These are phyloP conservation scores for Pyrochroa serraticornis DNA, from an alignment of 2,888 invertebrate species.

Conservation along the genomic window DNA sequence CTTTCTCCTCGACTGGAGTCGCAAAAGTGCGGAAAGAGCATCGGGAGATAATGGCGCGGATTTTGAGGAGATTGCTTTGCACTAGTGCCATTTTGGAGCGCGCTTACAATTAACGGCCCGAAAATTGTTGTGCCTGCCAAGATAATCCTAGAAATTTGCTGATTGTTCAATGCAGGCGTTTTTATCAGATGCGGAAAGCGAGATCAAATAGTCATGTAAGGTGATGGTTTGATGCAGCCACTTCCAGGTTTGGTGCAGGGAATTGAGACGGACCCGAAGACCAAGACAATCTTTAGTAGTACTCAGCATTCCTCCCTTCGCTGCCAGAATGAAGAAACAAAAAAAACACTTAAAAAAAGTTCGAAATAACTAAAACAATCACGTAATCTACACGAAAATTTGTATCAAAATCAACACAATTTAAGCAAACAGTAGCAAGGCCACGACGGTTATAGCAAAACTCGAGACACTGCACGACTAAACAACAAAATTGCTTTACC, in stretches of 20 bases:
- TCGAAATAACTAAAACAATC: slow-evolving; percentile 55
- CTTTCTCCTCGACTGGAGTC: slow-evolving; percentile 32
- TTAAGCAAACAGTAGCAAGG: slow-evolving; percentile 1
- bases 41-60: slow-evolving; percentile 37
- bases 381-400: background rate
- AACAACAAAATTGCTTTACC: slow-evolving; percentile 35
- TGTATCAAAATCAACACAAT: background rate
- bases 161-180: slow-evolving; percentile 55
- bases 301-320: slow-evolving; percentile 61
- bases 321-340: slow-evolving; percentile 49
- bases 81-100: slow-evolving; percentile 48
- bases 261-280: slow-evolving; percentile 86
- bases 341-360: slow-evolving; percentile 62
- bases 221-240: slow-evolving; percentile 91
- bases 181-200: slow-evolving; percentile 77
- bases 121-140: slow-evolving; percentile 41
- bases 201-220: slow-evolving; percentile 85
- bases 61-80: slow-evolving; percentile 42
- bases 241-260: slow-evolving; percentile 93
- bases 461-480: slow-evolving; percentile 11
- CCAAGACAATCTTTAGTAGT: slow-evolving; percentile 84
- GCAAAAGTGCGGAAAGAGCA: slow-evolving; percentile 33
- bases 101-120: background rate
- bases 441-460: slow-evolving; percentile 5
- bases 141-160: slow-evolving; percentile 10